phyloP scores from a whole-genome alignment of 2,113 vertebrate species.

The Thomomys bottae region DNA sequence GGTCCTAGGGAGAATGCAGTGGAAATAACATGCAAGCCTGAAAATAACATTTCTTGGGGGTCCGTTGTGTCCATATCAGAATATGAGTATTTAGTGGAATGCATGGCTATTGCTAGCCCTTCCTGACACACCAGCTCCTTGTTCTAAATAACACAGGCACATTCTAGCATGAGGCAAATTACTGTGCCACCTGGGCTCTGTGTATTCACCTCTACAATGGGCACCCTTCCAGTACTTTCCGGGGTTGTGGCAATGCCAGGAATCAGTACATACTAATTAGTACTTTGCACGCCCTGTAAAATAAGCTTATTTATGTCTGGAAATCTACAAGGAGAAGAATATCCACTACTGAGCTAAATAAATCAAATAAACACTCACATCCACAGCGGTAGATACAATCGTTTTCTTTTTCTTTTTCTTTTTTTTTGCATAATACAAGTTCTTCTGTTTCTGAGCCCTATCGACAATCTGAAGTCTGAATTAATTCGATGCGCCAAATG shows the following conservation, averaged over 20 bases:
- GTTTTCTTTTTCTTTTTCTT: too few relatives aligned
- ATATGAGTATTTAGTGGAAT: not conserved
- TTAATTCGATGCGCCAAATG: slow-evolving; percentile 41
- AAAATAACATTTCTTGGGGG: not conserved
- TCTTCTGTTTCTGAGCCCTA: slow-evolving; percentile 13
- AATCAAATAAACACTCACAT: not conserved
- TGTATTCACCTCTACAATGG: not conserved
- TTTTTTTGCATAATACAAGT: not conserved
- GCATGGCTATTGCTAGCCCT: not conserved
- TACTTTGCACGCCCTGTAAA: not conserved
- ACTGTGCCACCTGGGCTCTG: not conserved
- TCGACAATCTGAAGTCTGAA: slow-evolving; percentile 5
- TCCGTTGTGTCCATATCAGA: not conserved
- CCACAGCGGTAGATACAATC: not conserved
- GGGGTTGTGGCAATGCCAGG: not conserved
- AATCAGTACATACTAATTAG: not conserved
- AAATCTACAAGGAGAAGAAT: not conserved
- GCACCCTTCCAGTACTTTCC: not conserved
- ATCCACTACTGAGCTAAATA: not conserved
- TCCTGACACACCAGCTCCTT: not conserved
- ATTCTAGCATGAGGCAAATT: not conserved
- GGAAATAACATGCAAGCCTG: too few relatives aligned
- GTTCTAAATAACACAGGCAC: not conserved
- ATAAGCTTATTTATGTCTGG: not conserved
- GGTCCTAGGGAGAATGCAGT: too few relatives aligned